A percentile compares a stretch with the other conserved stretches of the same genome.
phyloP scores from a whole-genome alignment of 2,797 vertebrate species.

The Clarias platycephalus region DNA sequence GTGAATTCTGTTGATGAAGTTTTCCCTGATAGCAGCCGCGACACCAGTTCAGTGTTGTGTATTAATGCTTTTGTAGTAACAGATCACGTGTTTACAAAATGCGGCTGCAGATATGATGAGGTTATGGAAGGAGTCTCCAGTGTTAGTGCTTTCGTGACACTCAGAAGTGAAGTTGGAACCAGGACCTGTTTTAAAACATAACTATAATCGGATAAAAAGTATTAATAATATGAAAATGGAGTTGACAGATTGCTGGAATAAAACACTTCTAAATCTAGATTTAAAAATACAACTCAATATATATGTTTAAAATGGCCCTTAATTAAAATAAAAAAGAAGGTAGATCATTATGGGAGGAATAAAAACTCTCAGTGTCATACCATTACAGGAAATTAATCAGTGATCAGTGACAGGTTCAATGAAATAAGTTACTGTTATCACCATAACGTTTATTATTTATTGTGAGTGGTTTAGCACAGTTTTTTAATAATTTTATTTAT shows the following conservation, averaged over 20 bases:
- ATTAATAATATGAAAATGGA: background rate
- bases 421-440: background rate
- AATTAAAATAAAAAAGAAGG: background rate
- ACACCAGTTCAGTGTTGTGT: background rate
- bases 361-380: background rate
- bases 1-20: background rate
- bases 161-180: background rate
- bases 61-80: background rate
- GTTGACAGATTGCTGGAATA: background rate
- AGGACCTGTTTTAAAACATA: background rate
- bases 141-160: background rate
- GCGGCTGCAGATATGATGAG: background rate
- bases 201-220: background rate
- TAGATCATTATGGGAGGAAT: background rate
- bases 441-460: background rate
- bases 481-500: background rate
- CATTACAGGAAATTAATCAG: background rate
- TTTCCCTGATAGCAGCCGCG: background rate
- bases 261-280: background rate
- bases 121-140: constrained; percentile 9
- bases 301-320: background rate
- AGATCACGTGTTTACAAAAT: background rate
- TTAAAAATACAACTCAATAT: background rate
- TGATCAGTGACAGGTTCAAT: background rate
- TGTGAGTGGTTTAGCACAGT: too few relatives aligned